phyloP scores from a whole-genome alignment of 2,797 vertebrate species.

The Poeciliopsis paucimaculata region DNA sequence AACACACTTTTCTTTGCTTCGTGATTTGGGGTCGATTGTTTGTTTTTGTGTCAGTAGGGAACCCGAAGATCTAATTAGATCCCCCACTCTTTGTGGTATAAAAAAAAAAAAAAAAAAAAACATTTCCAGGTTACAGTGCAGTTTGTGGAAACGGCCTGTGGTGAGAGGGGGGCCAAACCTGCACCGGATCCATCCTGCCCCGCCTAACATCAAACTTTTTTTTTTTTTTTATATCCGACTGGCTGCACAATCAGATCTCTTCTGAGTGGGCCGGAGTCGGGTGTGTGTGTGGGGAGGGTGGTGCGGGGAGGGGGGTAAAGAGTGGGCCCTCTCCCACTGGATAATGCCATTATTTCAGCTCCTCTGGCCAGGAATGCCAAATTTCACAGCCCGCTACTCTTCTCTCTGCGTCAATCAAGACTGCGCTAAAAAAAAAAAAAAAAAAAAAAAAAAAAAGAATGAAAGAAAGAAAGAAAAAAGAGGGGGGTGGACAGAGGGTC shows the following conservation, averaged over 20 bases:
- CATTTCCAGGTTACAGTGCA: slow-evolving; percentile 39
- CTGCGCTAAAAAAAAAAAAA: slow-evolving; percentile 38
- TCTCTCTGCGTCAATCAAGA: slow-evolving; percentile 83
- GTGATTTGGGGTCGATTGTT: neutral
- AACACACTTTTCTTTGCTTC: neutral
- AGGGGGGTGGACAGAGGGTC: neutral
- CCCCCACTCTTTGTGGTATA: neutral
- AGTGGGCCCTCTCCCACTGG: slow-evolving; percentile 89
- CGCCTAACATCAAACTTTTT: slow-evolving; percentile 88
- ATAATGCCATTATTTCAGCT: slow-evolving; percentile 99
- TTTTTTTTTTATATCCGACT: slow-evolving; percentile 82
- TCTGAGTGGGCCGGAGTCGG: slow-evolving; percentile 74
- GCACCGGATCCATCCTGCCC: slow-evolving; percentile 85
- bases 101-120: neutral
- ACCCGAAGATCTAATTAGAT: slow-evolving; percentile 8
- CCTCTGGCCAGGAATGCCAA: slow-evolving; percentile 95
- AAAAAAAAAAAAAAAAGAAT: neutral
- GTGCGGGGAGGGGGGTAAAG: slow-evolving; percentile 59
- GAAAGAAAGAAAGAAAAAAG: neutral
- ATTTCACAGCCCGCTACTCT: slow-evolving; percentile 92
- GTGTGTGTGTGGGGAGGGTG: slow-evolving; percentile 45
- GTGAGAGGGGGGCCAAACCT: slow-evolving; percentile 69
- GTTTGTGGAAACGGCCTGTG: slow-evolving; percentile 27
- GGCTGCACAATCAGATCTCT: slow-evolving; percentile 92
- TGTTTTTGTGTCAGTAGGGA: slow-evolving; percentile 1